These are phyloP conservation scores for Pantherophis alleghaniensis DNA, from an alignment of 2,797 vertebrate species.

Conservation along the genomic window DNA sequence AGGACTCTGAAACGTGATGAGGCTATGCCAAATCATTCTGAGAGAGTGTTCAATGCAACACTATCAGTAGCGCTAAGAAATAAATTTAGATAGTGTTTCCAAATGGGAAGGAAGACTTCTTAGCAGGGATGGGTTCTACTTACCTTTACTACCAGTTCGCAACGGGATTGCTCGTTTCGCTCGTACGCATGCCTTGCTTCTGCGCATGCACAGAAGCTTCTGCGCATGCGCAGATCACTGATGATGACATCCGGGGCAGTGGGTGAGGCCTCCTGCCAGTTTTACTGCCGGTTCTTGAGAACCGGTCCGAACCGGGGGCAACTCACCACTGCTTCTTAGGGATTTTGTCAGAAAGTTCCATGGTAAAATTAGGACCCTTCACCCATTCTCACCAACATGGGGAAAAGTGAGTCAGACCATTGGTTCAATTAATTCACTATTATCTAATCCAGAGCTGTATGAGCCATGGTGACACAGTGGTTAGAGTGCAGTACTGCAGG, in stretches of 20 bases:
- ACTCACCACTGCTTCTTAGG: background rate
- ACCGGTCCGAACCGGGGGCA: too few species aligned
- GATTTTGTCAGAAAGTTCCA: background rate
- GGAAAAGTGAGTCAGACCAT: background rate
- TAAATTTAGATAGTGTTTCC: background rate
- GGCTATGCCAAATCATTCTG: background rate
- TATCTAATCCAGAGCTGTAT: background rate
- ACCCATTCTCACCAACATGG: background rate
- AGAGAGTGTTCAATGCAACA: rapidly evolving
- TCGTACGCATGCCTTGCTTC: too few species aligned
- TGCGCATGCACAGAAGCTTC: too few species aligned
- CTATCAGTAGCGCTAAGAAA: background rate
- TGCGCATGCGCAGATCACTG: too few species aligned
- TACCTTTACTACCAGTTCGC: too few species aligned
- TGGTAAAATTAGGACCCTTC: background rate
- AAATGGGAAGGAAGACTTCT: background rate
- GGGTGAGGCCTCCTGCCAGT: too few species aligned
- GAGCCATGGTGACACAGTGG: too few species aligned
- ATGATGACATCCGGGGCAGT: too few species aligned
- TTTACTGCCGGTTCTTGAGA: too few species aligned
- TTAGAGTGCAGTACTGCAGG: too few species aligned
- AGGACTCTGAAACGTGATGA: background rate
- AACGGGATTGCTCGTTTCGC: too few species aligned
- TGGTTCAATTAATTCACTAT: background rate
- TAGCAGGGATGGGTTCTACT: too few species aligned